These are phyloP conservation scores for Phenganax subtilis DNA, from an alignment of 92 coral and sea anemone genomes.

Conservation along the genomic window DNA sequence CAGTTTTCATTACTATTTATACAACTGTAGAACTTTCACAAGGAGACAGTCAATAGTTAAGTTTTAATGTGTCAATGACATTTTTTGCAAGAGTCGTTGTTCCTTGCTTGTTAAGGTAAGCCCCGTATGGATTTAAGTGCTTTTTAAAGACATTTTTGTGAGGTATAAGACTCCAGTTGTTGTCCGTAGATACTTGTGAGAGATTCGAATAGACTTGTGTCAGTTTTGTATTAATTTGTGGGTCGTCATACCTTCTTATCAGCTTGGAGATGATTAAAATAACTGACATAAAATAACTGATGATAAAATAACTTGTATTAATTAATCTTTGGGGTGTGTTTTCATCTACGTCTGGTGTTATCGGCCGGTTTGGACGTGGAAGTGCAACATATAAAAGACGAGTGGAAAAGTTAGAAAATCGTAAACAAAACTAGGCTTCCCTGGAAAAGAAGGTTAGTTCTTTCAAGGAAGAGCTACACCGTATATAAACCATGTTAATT, in stretches of 20 bases:
- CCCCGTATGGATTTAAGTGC: neutral
- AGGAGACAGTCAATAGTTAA: neutral
- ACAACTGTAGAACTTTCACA: neutral
- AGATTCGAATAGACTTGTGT: neutral
- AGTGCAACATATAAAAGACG: no score
- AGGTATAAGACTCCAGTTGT: constrained; percentile 14
- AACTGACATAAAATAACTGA: no score
- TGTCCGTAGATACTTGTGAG: constrained; percentile 1
- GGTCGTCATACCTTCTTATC: neutral
- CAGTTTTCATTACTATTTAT: neutral
- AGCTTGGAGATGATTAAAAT: neutral
- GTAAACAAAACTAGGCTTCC: no score
- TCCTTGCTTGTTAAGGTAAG: constrained; percentile 2
- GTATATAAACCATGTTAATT: no score
- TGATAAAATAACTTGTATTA: no score
- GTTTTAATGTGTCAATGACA: neutral
- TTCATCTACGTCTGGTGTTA: no score
- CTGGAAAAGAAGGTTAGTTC: no score
- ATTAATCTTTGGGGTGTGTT: no score
- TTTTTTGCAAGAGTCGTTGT: constrained; percentile 1
- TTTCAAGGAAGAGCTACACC: no score
- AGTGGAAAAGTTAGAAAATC: no score
- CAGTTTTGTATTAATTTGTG: neutral
- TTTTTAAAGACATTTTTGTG: neutral
- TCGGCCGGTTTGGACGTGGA: no score